Evolutionary conservation across 2,888 invertebrate species (phyloP).

Genomic region (Drosophila leonis): DNA sequence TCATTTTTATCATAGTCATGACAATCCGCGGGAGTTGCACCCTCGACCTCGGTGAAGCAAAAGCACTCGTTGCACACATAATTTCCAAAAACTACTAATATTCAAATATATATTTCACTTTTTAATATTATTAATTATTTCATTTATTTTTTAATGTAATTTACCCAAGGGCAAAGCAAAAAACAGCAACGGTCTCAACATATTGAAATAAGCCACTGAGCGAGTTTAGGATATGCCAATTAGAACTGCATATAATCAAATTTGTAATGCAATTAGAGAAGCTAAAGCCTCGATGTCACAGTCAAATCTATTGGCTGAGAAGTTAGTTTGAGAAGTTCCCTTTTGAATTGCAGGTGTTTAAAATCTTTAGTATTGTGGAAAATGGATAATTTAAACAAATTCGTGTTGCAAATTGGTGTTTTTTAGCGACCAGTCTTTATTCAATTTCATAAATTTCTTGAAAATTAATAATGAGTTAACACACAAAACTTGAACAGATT

Average conservation of each 20-base stretch:
- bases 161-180: slow-evolving; percentile 4
- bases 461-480: no score
- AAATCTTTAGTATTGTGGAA: no score
- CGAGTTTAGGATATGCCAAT: background rate
- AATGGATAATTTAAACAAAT: background rate
- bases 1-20: slow-evolving; percentile 19
- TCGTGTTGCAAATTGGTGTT: no score
- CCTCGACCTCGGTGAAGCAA: slow-evolving; percentile 5
- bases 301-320: no score
- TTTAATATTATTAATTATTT: no score
- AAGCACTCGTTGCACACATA: slow-evolving; percentile 37
- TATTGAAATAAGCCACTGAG: background rate
- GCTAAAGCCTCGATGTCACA: background rate
- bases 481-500: no score
- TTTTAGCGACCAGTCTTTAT: no score
- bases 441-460: no score
- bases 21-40: background rate
- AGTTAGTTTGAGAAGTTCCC: background rate
- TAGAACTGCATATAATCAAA: background rate
- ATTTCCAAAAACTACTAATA: background rate
- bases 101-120: background rate
- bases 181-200: background rate
- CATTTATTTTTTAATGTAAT: background rate
- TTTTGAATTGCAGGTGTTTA: no score
- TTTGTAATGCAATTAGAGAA: background rate